These are phyloP conservation scores for Pachycephus smyrnensis DNA, from an alignment of 2,888 invertebrate genomes.

Conservation along the genomic window DNA sequence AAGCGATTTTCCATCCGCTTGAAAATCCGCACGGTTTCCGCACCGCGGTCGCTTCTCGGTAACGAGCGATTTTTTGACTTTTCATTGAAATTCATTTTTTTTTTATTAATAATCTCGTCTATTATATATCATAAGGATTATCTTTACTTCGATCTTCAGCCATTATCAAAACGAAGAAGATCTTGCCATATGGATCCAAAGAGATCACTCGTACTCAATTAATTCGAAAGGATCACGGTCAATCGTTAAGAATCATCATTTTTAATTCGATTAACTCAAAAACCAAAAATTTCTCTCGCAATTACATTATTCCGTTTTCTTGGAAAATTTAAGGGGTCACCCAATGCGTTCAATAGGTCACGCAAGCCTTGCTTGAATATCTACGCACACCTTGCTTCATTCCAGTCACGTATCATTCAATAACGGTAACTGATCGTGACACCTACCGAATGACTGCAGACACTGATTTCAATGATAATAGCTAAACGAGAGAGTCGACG, in stretches of 20 bases:
- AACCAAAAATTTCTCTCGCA: background rate
- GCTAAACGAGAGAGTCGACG: background rate
- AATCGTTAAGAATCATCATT: background rate
- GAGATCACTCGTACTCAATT: background rate
- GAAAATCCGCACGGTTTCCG: background rate
- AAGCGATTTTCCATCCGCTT: constrained; percentile 1
- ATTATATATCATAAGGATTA: background rate
- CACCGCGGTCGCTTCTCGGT: background rate
- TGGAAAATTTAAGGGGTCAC: background rate
- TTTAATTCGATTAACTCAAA: background rate
- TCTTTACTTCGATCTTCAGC: background rate
- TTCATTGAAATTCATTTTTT: background rate
- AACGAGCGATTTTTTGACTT: background rate
- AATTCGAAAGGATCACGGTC: background rate
- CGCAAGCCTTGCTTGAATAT: background rate
- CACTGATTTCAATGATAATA: background rate
- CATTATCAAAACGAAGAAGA: background rate
- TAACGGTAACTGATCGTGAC: background rate
- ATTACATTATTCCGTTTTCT: background rate
- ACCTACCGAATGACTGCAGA: background rate
- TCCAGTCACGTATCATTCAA: background rate
- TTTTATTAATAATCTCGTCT: background rate
- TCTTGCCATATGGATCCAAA: background rate
- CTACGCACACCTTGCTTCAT: background rate
- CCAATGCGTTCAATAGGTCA: constrained; percentile 18